Percentiles rank a stretch among this genome's conserved stretches.
These are phyloP conservation scores for Oegoconia quadripuncta DNA, from an alignment of 2,888 invertebrate genomes.

Conservation along the genomic window DNA sequence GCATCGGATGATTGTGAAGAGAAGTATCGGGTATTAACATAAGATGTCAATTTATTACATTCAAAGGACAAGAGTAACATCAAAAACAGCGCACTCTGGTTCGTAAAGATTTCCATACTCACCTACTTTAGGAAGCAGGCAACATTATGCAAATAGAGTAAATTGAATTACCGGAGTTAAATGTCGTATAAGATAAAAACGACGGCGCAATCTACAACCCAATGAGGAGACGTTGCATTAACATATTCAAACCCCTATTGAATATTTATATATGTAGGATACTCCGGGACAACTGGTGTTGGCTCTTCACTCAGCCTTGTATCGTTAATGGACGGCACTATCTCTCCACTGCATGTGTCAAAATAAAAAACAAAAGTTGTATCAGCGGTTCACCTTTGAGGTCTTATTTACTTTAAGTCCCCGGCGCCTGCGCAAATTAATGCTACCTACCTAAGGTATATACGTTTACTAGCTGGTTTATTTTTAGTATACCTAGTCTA, in stretches of 20 bases:
- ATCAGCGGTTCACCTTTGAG: slow-evolving; percentile 41
- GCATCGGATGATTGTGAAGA: slow-evolving; percentile 1
- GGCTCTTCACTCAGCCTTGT: slow-evolving; percentile 63
- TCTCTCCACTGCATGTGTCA: slow-evolving; percentile 53
- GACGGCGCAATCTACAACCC: slow-evolving; percentile 76
- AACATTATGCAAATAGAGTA: slow-evolving; percentile 77
- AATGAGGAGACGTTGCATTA: slow-evolving; percentile 73
- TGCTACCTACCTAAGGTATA: too few species aligned
- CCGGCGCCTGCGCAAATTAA: too few species aligned
- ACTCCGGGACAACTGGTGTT: slow-evolving; percentile 41
- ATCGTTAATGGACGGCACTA: slow-evolving; percentile 65
- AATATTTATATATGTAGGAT: slow-evolving; percentile 69
- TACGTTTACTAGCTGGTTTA: too few species aligned
- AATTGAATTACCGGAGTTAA: slow-evolving; percentile 80
- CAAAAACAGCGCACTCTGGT: slow-evolving; percentile 22
- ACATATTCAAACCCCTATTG: slow-evolving; percentile 76
- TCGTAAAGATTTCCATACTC: slow-evolving; percentile 64
- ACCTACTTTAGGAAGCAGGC: slow-evolving; percentile 68
- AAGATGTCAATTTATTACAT: slow-evolving; percentile 29
- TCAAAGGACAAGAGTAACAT: slow-evolving; percentile 29
- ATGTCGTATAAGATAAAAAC: slow-evolving; percentile 80
- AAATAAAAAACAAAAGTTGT: slow-evolving; percentile 55
- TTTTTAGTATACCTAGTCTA: too few species aligned
- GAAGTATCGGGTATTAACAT: slow-evolving; percentile 21
- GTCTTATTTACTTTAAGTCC: slow-evolving; percentile 16